These are phyloP conservation scores for Leucopsar rothschildi DNA, from an alignment of 2,113 vertebrate genomes.

Conservation along the genomic window DNA sequence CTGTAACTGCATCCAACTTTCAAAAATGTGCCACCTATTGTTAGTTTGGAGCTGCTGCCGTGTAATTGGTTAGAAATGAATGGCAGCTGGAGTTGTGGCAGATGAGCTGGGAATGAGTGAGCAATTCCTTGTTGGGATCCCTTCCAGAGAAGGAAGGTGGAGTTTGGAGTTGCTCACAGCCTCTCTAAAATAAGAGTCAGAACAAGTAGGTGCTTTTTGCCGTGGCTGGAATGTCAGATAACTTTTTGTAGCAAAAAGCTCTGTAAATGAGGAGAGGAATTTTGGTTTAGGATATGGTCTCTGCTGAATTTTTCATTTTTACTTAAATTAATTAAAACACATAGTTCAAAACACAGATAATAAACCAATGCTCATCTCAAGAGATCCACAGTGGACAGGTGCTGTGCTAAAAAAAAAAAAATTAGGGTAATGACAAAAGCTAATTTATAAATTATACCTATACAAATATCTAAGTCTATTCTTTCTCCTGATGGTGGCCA, in stretches of 20 bases:
- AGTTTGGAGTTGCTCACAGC: not conserved
- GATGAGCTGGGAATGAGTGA: constrained; percentile 20
- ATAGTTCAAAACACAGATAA: not conserved
- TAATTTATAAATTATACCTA: not conserved
- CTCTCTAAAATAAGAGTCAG: constrained; percentile 46
- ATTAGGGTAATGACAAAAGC: not conserved
- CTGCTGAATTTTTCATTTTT: not conserved
- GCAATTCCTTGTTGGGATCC: constrained; percentile 33
- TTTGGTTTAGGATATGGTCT: not conserved
- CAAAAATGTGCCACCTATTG: not conserved
- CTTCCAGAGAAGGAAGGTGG: constrained; percentile 23
- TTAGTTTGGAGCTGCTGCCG: not conserved
- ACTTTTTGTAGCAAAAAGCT: not conserved
- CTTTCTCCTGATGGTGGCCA: too few relatives aligned
- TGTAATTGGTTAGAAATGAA: constrained; percentile 7
- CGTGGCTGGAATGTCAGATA: not conserved
- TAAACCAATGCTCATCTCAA: rapidly evolving
- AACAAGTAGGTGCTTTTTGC: not conserved
- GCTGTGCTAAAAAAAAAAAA: not conserved
- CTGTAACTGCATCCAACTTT: not conserved
- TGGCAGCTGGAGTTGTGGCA: not conserved
- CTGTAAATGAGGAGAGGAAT: not conserved
- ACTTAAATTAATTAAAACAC: not conserved
- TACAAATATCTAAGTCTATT: not conserved
- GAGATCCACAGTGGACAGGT: too few relatives aligned